phyloP scores from a whole-genome alignment of 2,113 vertebrate genomes.

The Pteropus alecto region DNA sequence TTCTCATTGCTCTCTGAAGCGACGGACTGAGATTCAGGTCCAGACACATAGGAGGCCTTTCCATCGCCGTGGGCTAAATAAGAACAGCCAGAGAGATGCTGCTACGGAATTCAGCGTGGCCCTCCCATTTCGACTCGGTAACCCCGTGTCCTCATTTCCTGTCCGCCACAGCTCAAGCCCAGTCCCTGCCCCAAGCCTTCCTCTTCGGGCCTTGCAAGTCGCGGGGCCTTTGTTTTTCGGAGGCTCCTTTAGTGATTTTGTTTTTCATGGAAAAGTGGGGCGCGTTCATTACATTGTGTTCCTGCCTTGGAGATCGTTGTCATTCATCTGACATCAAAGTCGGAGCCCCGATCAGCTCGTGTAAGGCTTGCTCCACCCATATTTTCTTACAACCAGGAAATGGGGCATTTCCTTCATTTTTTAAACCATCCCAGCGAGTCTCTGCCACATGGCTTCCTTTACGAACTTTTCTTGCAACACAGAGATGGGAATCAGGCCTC shows the following conservation, averaged over 20 bases:
- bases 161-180: neutral
- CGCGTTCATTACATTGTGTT: constrained; percentile 67
- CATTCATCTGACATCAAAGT: constrained; percentile 70
- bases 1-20: neutral
- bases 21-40: neutral
- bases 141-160: neutral
- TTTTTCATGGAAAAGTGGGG: constrained; percentile 70
- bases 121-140: no score
- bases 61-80: no score
- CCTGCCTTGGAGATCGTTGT: constrained; percentile 64
- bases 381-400: constrained; percentile 77
- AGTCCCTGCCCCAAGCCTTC: neutral
- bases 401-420: constrained; percentile 77
- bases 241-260: constrained; percentile 53
- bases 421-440: constrained; percentile 39
- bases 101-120: accelerated
- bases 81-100: accelerated
- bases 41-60: neutral
- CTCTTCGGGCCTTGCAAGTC: neutral
- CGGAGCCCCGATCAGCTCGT: neutral
- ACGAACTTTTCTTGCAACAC: neutral
- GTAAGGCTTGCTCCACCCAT: constrained; percentile 57
- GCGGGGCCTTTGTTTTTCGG: constrained; percentile 54
- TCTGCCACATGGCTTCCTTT: constrained; percentile 65
- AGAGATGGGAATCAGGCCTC: neutral